phyloP scores from a whole-genome alignment of 2,797 vertebrate species.

The Microctenopoma lineatum region DNA sequence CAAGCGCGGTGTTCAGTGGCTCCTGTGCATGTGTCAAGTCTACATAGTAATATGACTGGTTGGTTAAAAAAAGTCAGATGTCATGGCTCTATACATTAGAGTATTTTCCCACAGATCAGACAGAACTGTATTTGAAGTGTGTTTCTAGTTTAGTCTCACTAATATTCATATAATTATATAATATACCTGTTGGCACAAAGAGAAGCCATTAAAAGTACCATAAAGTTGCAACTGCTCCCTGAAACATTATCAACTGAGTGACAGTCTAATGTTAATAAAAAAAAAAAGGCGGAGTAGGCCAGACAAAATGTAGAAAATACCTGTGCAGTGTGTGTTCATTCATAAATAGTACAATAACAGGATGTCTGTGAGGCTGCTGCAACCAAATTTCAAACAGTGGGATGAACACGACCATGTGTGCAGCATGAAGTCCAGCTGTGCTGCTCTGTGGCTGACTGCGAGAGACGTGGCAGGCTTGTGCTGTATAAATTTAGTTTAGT shows the following conservation, averaged over 20 bases:
- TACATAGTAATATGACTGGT: not conserved
- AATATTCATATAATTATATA: no score
- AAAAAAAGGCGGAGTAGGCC: not conserved
- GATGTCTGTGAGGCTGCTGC: not conserved
- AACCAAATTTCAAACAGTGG: not conserved
- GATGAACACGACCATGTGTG: not conserved
- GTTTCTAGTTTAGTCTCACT: no score
- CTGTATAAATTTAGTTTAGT: constrained; percentile 4
- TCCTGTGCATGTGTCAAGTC: not conserved
- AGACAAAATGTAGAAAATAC: no score
- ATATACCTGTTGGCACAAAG: not conserved
- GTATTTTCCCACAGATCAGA: not conserved
- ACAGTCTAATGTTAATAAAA: rapidly evolving
- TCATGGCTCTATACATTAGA: not conserved
- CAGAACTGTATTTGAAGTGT: no score
- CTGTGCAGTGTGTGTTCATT: not conserved
- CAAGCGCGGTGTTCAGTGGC: not conserved
- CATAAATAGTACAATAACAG: not conserved
- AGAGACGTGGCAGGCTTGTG: constrained; percentile 1
- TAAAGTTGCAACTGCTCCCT: not conserved
- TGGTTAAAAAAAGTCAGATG: not conserved
- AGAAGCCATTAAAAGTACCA: not conserved
- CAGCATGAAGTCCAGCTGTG: not conserved
- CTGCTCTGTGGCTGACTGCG: constrained; percentile 3
- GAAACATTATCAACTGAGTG: not conserved